phyloP scores from a whole-genome alignment of 2,113 vertebrate genomes.

The Athene cunicularia region DNA sequence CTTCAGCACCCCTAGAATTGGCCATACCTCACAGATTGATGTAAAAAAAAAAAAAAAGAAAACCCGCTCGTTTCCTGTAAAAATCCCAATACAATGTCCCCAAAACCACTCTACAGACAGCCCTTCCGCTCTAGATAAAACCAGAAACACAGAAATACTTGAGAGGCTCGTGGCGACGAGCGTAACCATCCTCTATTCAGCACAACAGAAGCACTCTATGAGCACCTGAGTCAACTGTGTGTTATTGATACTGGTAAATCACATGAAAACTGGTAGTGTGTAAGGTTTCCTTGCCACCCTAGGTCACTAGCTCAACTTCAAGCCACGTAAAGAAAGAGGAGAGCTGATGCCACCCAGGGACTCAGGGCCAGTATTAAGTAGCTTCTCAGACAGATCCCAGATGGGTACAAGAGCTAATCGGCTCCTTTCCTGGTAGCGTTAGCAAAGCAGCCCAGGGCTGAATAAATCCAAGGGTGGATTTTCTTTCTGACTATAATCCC shows the following conservation, averaged over 20 bases:
- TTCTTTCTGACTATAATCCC: not conserved
- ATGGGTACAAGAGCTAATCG: not conserved
- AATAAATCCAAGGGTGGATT: not conserved
- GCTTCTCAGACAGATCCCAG: not conserved
- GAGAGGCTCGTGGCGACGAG: not conserved
- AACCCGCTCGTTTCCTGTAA: not conserved
- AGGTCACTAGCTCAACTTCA: not conserved
- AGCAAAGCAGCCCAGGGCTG: not conserved
- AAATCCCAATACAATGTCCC: not conserved
- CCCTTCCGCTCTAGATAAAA: not conserved
- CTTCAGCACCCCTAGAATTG: not conserved
- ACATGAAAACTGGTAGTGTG: accelerated
- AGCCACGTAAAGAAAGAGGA: not conserved
- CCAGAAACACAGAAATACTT: not conserved
- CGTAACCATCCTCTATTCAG: not conserved
- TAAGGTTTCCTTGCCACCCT: not conserved
- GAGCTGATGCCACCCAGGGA: not conserved
- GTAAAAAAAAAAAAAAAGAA: not conserved
- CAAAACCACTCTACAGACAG: not conserved
- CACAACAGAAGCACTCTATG: not conserved
- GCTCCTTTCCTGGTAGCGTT: not conserved
- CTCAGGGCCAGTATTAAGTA: not conserved
- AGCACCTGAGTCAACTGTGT: not conserved
- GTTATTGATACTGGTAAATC: accelerated
- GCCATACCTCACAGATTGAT: not conserved